Conservation (phyloP, 2,797 vertebrate species). For the Argyrosomus regius region DNA sequence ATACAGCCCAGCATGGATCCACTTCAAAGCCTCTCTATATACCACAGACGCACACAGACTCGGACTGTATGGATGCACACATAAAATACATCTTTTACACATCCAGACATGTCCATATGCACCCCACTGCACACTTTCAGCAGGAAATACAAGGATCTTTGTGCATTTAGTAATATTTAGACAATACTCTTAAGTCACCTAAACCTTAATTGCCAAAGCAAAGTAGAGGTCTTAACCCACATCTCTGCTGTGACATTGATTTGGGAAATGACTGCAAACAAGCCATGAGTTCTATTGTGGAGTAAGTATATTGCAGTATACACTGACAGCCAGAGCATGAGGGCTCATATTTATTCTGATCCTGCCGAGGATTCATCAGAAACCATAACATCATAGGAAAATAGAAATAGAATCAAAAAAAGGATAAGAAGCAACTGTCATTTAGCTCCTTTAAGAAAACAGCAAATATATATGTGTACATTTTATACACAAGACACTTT, state of each 20-base stretch:
- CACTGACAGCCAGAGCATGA: slow-evolving; percentile 7
- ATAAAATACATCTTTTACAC: not conserved
- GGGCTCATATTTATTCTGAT: slow-evolving; percentile 9
- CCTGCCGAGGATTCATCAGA: slow-evolving; percentile 10
- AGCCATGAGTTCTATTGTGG: slow-evolving; percentile 27
- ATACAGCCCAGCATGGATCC: slow-evolving; percentile 45
- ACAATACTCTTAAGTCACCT: slow-evolving; percentile 1
- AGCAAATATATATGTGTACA: not conserved
- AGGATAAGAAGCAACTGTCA: not conserved
- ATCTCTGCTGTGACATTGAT: slow-evolving; percentile 32
- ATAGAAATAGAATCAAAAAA: slow-evolving; percentile 21
- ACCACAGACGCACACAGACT: slow-evolving; percentile 18
- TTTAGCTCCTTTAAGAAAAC: slow-evolving; percentile 13
- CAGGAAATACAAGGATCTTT: not conserved
- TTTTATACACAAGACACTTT: slow-evolving; percentile 27
- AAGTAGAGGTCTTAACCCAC: slow-evolving; percentile 27
- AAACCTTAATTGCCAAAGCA: slow-evolving; percentile 13
- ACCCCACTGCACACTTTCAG: not conserved
- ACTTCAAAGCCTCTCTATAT: slow-evolving; percentile 59
- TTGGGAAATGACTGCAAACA: slow-evolving; percentile 38
- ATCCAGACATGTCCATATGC: slow-evolving; percentile 13
- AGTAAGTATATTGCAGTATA: slow-evolving; percentile 2
- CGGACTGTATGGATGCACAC: slow-evolving; percentile 20
- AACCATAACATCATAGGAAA: slow-evolving; percentile 11
- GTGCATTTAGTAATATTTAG: not conserved